phyloP scores from a whole-genome alignment of 2,113 vertebrate species.

The rat (Rattus norvegicus) region GRCr8 NC_086033.1:69960001-69960500 shows the following conservation, averaged over 20 bases:
- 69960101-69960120: background rate
- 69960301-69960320: background rate
- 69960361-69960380: background rate
- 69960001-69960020: too few relatives aligned
- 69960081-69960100: background rate
- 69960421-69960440: background rate
- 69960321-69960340: background rate
- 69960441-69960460: background rate
- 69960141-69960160: background rate
- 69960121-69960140: background rate
- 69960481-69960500: background rate
- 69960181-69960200: background rate
- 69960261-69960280: background rate
- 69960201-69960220: background rate
- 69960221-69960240: background rate
- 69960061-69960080: too few relatives aligned
- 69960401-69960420: background rate
- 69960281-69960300: background rate
- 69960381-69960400: background rate
- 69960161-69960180: background rate
- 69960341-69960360: background rate
- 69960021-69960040: too few relatives aligned
- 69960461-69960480: background rate
- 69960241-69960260: background rate
- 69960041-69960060: too few relatives aligned